Conservation (phyloP, 2,113 vertebrate species). For the Osmerus eperlanus region DNA sequence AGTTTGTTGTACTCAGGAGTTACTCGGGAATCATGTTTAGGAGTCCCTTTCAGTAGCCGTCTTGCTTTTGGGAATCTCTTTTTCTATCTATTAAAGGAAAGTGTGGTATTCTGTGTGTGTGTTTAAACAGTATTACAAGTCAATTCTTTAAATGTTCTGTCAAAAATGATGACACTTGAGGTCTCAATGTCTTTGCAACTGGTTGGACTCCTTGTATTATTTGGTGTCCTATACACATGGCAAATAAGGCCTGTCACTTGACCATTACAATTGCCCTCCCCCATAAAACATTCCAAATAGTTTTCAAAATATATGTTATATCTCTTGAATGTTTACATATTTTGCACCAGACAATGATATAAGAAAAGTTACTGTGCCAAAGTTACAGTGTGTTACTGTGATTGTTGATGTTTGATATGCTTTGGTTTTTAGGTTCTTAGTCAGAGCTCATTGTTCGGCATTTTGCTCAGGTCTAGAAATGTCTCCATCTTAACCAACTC, state of each 20-base stretch:
- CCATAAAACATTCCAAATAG: slow-evolving; percentile 19
- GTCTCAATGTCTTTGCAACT: not conserved
- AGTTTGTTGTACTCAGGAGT: slow-evolving; percentile 6
- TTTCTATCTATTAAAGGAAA: not conserved
- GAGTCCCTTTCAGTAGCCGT: not conserved
- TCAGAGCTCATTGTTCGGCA: not conserved
- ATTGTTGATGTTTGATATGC: not conserved
- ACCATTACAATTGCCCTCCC: not conserved
- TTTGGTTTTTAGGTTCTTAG: not conserved
- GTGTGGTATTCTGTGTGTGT: not conserved
- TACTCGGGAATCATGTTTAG: slow-evolving; percentile 10
- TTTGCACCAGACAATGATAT: slow-evolving; percentile 28
- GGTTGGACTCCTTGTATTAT: not conserved
- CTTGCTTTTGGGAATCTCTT: not conserved
- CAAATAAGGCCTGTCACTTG: not conserved
- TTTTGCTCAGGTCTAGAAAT: not conserved
- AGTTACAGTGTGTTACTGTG: not conserved
- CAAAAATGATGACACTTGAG: not conserved
- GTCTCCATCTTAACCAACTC: not conserved
- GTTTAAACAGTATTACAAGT: not conserved
- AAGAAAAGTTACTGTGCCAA: slow-evolving; percentile 10
- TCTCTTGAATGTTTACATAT: slow-evolving; percentile 25
- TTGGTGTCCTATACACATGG: not conserved
- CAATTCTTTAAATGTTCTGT: not conserved
- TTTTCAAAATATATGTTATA: slow-evolving; percentile 10